Base-by-base conservation (phyloP, 30 jellyfish, hydroid and myxozoan species). In the Aurelia aurita complex sp. Pacific region DNA sequence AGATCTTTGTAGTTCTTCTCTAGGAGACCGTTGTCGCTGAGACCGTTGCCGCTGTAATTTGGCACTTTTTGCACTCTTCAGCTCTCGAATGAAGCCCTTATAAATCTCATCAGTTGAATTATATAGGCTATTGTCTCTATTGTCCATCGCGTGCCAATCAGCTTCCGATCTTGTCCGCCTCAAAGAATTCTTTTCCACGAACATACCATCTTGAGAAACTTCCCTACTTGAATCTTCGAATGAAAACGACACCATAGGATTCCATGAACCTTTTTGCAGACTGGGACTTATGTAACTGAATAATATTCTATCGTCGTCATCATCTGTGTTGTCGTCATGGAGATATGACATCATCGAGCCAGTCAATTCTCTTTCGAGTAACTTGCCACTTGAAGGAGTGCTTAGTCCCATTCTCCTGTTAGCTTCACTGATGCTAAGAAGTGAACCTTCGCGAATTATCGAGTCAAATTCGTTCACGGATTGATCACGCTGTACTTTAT, bases 251-350 rank as follows among this genome's bases (percentile, higher is more conserved):
- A 69, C 14, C 67, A 17, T 69, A 51, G 91, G 91, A 62, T 81
- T 81, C 91, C 91, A 81, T 13, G 91, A 81, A 5, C 91, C 91
- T 59, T 53, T 69, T 13, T 57, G 83, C 42, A 81, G 16, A 33
- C 91, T 62, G 53, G 91, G 83, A 18, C 81, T 69, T 36, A 81
- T 81, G 61, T 69, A 69, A 42, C 91, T 81, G 43, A 81, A 81
- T 64, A 81, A 64, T 55, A 81, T 81, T 35, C 40, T 69, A 36
- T 81, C 91, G 38, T 81, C 91, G 23, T 70, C 83, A 34, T 52
- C 65, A 54, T 81, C 91, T 11, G 19, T 17, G 52, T 36, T 77
- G 57, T 70, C 82, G 15, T 57, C 43, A 5, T 10, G 17, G 68
- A 43, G 57, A 46, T 46, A 46, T n/a, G 19, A 68, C 53, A 33